Evolutionary conservation across 2,888 invertebrate genomes (phyloP).

Genomic region (Lasioglossum figueresi): DNA sequence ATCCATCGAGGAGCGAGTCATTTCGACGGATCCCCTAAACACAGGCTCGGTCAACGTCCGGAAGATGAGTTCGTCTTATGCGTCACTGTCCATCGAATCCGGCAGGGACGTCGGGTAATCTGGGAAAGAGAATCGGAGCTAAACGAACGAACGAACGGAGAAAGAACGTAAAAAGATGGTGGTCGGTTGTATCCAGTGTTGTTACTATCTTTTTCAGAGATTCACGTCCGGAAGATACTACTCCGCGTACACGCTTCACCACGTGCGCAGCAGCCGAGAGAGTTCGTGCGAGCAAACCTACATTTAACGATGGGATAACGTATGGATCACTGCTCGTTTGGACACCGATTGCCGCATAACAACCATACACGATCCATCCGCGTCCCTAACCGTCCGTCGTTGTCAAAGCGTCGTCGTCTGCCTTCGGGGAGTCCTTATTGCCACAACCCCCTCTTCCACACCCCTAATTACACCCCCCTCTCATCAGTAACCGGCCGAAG

Average conservation of each 20-base stretch:
- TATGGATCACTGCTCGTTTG: conserved; percentile 58
- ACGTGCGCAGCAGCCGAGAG: conserved; percentile 90
- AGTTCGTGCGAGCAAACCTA: conserved; percentile 94
- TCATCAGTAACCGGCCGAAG: conserved; percentile 50
- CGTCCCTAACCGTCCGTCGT: conserved; percentile 24
- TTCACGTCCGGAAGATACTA: conserved; percentile 92
- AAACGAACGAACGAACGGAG: neutral
- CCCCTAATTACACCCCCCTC: neutral
- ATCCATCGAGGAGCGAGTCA: neutral
- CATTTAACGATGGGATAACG: conserved; percentile 87
- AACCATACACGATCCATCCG: conserved; percentile 13
- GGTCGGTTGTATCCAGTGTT: conserved; percentile 54
- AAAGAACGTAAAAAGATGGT: neutral
- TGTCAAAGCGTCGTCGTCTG: conserved; percentile 37
- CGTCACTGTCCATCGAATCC: neutral
- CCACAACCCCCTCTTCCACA: neutral
- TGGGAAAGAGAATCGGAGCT: neutral
- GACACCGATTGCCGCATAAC: conserved; percentile 41
- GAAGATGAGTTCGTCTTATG: neutral
- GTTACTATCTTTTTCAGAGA: conserved; percentile 87
- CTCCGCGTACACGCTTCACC: conserved; percentile 91
- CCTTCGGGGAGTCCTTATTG: conserved; percentile 31
- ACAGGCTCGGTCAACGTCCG: neutral
- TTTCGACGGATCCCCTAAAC: neutral
- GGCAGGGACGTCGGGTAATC: neutral